Evolutionary conservation across 2,113 vertebrate species (phyloP), one percentile per base, ranked within the genome.

Genomic region (Gavialis gangeticus): DNA sequence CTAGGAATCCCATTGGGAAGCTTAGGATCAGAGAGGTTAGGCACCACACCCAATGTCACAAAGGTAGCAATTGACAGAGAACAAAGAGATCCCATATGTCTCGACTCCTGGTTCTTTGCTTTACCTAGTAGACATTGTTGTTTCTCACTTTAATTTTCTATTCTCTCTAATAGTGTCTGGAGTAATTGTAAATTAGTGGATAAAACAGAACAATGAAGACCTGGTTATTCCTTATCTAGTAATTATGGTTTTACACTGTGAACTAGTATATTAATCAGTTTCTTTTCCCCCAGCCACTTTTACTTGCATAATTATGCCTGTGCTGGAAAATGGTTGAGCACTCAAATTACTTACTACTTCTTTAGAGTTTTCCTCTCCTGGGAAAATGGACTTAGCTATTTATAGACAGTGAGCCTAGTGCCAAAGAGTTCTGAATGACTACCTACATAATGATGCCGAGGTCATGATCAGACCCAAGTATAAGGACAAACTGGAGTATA

Each of bases 151-250:
- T 92, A 85, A 90, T 94, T 93, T 94, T 10, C 86, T 92, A 55
- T 92, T 89, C 78, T 86, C 16, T 88, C 60, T 82, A 87, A 93
- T 93, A 75, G 14, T 75, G 57, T 93, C 59, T 85, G 79, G 80
- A 97, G 63, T 76, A 95, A 93, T 93, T n/a, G 84, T 88, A 97
- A 95, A 96, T 93, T 91, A 93, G 25, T 79, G 84, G 66, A 94
- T 94, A 94, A 94, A 93, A 71, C 12, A 85, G 86, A 95, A 89
- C 94, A 96, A 93, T 88, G 87, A 92, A 93, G 95, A 88, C 59
- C 37, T 95, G 85, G 62, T 78, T 97, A 85, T 92, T 96, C 87
- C 94, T 96, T 95, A 95, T 89, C 93, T 95, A 82, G 58, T 76
- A 96, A 95, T 97, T 94, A 94, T 71, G 15, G 75, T 90, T 95